These are phyloP conservation scores for Atherinosoma microstoma DNA, from an alignment of 2,797 vertebrate species.

Conservation along the genomic window DNA sequence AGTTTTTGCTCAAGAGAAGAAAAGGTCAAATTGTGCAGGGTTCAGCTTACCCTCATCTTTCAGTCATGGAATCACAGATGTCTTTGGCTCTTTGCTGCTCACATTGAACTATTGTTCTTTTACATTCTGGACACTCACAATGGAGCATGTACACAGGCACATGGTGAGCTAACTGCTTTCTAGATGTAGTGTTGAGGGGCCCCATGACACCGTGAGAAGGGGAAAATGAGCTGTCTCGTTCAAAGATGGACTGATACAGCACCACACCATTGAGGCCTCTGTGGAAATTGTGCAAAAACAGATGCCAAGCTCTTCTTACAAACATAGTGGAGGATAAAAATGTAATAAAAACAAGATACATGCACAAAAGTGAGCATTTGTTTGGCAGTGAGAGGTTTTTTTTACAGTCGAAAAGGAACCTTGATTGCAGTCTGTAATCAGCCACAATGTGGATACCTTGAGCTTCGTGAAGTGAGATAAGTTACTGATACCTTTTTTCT, in stretches of 20 bases:
- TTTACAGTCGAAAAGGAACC: slow-evolving; percentile 24
- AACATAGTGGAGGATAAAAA: slow-evolving; percentile 25
- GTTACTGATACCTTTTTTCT: slow-evolving; percentile 17
- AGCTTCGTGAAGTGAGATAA: slow-evolving; percentile 28
- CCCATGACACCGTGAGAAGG: slow-evolving; percentile 24
- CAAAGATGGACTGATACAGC: slow-evolving; percentile 37
- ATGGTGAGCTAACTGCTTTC: slow-evolving; percentile 43
- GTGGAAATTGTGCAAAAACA: slow-evolving; percentile 18
- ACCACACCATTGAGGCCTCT: slow-evolving; percentile 19
- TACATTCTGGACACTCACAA: slow-evolving; percentile 21
- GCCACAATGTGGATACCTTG: slow-evolving; percentile 32
- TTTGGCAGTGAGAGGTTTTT: neutral
- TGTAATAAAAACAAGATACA: slow-evolving; percentile 15
- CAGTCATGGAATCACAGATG: slow-evolving; percentile 42
- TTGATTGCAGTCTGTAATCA: slow-evolving; percentile 54
- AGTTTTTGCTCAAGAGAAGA: slow-evolving; percentile 61
- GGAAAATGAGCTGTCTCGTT: slow-evolving; percentile 47
- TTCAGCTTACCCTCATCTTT: slow-evolving; percentile 39
- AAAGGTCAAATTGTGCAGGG: slow-evolving; percentile 56
- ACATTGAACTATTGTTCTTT: slow-evolving; percentile 35
- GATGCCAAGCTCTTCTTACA: slow-evolving; percentile 32
- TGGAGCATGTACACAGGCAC: slow-evolving; percentile 25
- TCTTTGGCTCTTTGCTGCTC: slow-evolving; percentile 33
- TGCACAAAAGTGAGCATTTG: slow-evolving; percentile 7
- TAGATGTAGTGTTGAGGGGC: slow-evolving; percentile 47